Percentiles rank a stretch among this genome's conserved stretches.
Evolutionary conservation across 2,888 invertebrate genomes (phyloP).

Genomic region (Oscheius sp.): DNA sequence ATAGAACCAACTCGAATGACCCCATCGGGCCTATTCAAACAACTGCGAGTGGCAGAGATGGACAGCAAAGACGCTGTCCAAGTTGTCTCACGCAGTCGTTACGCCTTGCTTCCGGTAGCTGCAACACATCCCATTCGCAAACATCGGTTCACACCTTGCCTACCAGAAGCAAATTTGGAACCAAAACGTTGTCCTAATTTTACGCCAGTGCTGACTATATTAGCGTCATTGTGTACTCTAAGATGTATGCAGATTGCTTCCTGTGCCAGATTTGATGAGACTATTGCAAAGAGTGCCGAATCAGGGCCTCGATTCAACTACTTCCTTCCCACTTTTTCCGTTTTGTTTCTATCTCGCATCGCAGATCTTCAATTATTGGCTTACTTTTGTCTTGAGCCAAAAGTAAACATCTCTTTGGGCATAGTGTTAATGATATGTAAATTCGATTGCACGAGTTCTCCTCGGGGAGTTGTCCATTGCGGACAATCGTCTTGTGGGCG

Average conservation of each 20-base stretch:
- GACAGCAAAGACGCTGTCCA: slow-evolving; percentile 18
- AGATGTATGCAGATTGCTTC: slow-evolving; percentile 41
- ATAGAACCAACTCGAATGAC: slow-evolving; percentile 37
- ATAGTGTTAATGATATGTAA: slow-evolving; percentile 39
- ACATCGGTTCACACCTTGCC: slow-evolving; percentile 11
- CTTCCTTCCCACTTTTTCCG: slow-evolving; percentile 32
- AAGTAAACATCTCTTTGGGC: neutral
- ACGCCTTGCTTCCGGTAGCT: slow-evolving; percentile 23
- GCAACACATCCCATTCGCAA: slow-evolving; percentile 16
- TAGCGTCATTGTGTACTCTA: slow-evolving; percentile 38
- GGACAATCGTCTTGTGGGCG: slow-evolving; percentile 35
- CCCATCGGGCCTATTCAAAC: slow-evolving; percentile 35
- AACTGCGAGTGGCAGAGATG: slow-evolving; percentile 29
- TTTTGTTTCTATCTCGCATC: slow-evolving; percentile 1
- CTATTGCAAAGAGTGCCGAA: slow-evolving; percentile 31
- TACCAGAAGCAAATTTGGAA: neutral
- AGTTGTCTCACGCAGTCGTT: slow-evolving; percentile 34
- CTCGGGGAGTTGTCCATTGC: slow-evolving; percentile 29
- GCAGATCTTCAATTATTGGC: neutral
- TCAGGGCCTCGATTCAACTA: slow-evolving; percentile 34
- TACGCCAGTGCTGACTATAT: slow-evolving; percentile 20
- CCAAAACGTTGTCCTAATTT: neutral
- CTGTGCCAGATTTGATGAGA: slow-evolving; percentile 36
- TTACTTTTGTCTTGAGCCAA: slow-evolving; percentile 1
- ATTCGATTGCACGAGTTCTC: slow-evolving; percentile 33